Conservation (phyloP, 2,113 vertebrate genomes). For the Sapayoa aenigma region DNA sequence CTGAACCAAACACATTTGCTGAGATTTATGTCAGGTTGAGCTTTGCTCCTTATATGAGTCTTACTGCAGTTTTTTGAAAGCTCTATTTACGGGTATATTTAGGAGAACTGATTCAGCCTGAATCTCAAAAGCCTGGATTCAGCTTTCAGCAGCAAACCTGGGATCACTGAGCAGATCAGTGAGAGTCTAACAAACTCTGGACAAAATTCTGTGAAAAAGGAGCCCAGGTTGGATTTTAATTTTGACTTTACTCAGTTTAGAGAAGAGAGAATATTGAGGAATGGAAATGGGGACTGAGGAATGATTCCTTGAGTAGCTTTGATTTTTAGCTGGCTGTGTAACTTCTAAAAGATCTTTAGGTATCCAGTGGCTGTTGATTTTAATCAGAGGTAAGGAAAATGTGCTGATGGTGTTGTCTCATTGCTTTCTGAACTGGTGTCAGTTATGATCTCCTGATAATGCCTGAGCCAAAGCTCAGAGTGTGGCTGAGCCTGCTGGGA, state of each 20-base stretch:
- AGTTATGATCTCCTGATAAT: neutral
- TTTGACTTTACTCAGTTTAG: neutral
- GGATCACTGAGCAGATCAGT: neutral
- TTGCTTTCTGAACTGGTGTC: neutral
- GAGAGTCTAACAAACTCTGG: neutral
- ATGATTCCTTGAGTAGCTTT: neutral
- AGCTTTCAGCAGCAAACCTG: neutral
- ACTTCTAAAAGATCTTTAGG: neutral
- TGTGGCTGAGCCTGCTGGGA: neutral
- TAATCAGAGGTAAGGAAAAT: neutral
- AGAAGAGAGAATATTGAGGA: neutral
- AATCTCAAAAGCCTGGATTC: neutral
- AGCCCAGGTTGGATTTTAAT: neutral
- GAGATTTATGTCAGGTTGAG: neutral
- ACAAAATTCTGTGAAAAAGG: neutral
- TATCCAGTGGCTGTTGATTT: neutral
- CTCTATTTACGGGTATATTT: neutral
- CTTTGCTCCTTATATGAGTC: neutral
- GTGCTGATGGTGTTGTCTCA: neutral
- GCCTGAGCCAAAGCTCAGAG: neutral
- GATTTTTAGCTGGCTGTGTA: neutral
- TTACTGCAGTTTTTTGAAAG: neutral
- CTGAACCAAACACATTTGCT: neutral
- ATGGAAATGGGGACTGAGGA: neutral
- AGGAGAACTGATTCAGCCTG: neutral